Base-by-base conservation (phyloP, 2,888 invertebrate genomes). In the Ectemnius cavifrons region DNA sequence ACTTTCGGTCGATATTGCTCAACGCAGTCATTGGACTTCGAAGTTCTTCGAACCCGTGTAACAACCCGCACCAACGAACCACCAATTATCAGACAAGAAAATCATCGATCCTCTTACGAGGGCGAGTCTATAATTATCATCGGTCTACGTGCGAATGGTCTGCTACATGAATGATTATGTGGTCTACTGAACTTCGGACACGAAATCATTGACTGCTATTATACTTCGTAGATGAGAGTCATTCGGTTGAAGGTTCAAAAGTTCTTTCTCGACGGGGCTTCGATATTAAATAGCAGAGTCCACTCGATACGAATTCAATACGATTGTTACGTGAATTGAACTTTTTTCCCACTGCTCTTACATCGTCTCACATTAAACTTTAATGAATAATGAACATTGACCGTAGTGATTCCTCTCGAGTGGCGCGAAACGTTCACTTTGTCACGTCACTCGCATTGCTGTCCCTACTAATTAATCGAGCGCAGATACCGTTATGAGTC, bases 391-490 rank as follows among this genome's bases (percentile, higher is more conserved):
- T 82, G 83, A 81, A 83, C 84, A 80, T 85, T 84, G 82, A 83
- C 82, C 84, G 79, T 82, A 77, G 79, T 81, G 78, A 80, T 84
- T 86, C 85, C 84, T 82, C 82, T 69, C 66, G 47, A 18, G 58
- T 23, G 8, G 28, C 37, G 61, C 71, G 49, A 37, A 37, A 71
- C 69, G 59, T 63, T 67, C 59, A 11, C 13, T 59, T 67, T 23
- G 64, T 67, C 76, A 23, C 67, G 67, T 67, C 47, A 27, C 52
- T n/a, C 14, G 18, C 8, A n/a, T 18, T 56, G 4, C 46, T 37
- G 52, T 67, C 61, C 49, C 57, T 46, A 58, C 45, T 67, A 66
- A 63, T 71, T 65, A 63, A 66, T 49, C 67, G 67, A 18, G 47
- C 23, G 16, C 52, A 20, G 67, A 70, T 74, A 73, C 45, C 4